These are phyloP conservation scores for Danaus chrysippus DNA, from an alignment of 2,888 invertebrate species.

Conservation along the genomic window DNA sequence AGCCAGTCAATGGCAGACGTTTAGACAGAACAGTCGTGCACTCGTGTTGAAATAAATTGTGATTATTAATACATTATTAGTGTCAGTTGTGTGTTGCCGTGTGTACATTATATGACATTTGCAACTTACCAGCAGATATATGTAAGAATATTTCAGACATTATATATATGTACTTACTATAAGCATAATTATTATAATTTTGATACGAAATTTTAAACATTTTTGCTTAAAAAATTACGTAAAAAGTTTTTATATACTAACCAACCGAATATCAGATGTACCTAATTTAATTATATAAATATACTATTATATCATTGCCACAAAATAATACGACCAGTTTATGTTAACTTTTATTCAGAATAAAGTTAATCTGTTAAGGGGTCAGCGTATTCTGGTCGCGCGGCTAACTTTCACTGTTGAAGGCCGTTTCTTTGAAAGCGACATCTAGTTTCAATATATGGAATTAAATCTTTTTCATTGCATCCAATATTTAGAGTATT, in stretches of 20 bases:
- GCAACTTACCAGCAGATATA: background rate
- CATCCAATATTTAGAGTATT: too few species aligned
- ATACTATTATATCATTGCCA: slow-evolving; percentile 4
- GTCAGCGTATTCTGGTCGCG: slow-evolving; percentile 16
- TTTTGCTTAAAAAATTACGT: too few species aligned
- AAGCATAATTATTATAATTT: too few species aligned
- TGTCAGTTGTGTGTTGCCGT: slow-evolving; percentile 5
- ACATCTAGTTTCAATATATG: background rate
- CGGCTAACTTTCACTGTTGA: slow-evolving; percentile 27
- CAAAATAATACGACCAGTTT: slow-evolving; percentile 9
- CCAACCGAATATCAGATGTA: too few species aligned
- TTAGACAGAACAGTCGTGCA: slow-evolving; percentile 8
- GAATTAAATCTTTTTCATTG: background rate
- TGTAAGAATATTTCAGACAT: background rate
- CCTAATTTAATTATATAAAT: background rate
- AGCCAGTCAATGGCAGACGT: slow-evolving; percentile 6
- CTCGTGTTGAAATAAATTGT: background rate
- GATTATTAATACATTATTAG: slow-evolving; percentile 15
- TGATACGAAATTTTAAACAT: too few species aligned
- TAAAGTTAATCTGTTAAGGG: background rate
- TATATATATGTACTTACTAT: too few species aligned
- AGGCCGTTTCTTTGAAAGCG: slow-evolving; percentile 22
- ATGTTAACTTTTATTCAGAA: slow-evolving; percentile 7
- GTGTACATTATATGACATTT: slow-evolving; percentile 1
- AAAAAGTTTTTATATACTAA: too few species aligned